Base-by-base conservation (phyloP, 2,113 vertebrate genomes). In the Aramus guarauna region DNA sequence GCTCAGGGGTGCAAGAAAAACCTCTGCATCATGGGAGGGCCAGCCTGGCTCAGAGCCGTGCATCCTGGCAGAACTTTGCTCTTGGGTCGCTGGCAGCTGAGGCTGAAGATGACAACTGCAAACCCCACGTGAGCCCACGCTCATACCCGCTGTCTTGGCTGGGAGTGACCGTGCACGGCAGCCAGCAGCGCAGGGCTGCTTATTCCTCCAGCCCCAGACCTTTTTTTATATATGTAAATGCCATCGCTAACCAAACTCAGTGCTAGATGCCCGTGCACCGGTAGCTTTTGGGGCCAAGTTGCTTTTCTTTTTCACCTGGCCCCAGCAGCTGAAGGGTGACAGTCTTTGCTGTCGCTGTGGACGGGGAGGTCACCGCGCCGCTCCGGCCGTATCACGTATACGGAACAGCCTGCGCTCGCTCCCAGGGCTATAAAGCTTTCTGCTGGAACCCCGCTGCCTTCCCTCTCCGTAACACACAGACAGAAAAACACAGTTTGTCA, bases 401-500 rank as follows among this genome's bases (percentile, higher is more conserved):
- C 3, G 0, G 6, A 81, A 24, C 68, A 81, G 74, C 59, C 85
- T 21, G 34, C 0, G 2, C 58, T 84, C 18, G 1, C 69, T 83
- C 52, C 78, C 45, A 27, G 64, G 20, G 71, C 48, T 90, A 0
- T 71, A 78, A 85, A 91, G 63, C 43, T 86, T 55, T 59, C 76
- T 59, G 55, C 82, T 55, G 14, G 29, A 94, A 30, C 58, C 53
- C 82, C 2, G 0, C 50, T 72, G 74, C 88, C 82, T 90, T 50
- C 52, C 52, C 75, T 85, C 63, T 91, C 87, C 23, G 0, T 88
- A 78, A 90, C 86, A 89, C 90, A 77, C 48, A 17, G 78, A 22
- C 72, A 18, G 8, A 71, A 94, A 96, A 97, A 76, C 66, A 62
- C 85, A 18, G 72, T 74, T 96, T 96, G 92, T 97, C 96, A 96